Evolutionary conservation across 1,140 invertebrate species (phyloP).

Genomic region (Galendromus occidentalis): DNA sequence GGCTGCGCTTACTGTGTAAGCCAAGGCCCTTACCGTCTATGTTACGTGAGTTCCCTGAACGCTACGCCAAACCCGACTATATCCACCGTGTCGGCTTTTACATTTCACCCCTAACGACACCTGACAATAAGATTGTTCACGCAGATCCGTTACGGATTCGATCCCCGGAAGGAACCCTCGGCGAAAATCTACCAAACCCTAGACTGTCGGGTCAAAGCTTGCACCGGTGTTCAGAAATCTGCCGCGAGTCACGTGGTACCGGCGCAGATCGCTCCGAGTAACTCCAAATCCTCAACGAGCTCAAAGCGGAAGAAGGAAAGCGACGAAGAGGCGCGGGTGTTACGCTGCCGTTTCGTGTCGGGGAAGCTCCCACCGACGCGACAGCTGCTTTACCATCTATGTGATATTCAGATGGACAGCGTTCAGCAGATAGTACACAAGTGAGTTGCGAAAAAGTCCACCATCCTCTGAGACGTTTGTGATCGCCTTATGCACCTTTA

Average conservation of each 20-base stretch:
- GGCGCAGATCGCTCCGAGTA: not conserved
- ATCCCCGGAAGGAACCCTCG: constrained; percentile 25
- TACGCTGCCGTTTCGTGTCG: not conserved
- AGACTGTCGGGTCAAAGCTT: constrained; percentile 25
- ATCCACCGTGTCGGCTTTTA: no score
- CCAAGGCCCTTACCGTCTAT: constrained; percentile 64
- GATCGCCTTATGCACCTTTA: no score
- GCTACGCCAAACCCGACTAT: no score
- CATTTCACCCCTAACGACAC: no score
- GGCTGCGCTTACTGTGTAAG: constrained; percentile 58
- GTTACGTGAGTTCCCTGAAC: constrained; percentile 68
- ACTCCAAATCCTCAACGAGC: no score
- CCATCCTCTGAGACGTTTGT: no score
- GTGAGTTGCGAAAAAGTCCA: not conserved
- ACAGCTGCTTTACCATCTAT: constrained; percentile 39
- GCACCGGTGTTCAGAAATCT: not conserved
- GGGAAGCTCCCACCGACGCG: constrained; percentile 18
- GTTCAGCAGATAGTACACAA: constrained; percentile 50
- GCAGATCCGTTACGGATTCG: constrained; percentile 23
- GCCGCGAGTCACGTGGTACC: not conserved
- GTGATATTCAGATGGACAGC: constrained; percentile 60
- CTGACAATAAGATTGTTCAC: not conserved
- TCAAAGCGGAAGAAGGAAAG: no score
- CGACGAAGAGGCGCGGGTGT: not conserved
- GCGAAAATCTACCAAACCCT: constrained; percentile 29